Evolutionary conservation across 2,797 vertebrate genomes (phyloP), one percentile per base, ranked within the genome.

Genomic region (Brotula barbata): DNA sequence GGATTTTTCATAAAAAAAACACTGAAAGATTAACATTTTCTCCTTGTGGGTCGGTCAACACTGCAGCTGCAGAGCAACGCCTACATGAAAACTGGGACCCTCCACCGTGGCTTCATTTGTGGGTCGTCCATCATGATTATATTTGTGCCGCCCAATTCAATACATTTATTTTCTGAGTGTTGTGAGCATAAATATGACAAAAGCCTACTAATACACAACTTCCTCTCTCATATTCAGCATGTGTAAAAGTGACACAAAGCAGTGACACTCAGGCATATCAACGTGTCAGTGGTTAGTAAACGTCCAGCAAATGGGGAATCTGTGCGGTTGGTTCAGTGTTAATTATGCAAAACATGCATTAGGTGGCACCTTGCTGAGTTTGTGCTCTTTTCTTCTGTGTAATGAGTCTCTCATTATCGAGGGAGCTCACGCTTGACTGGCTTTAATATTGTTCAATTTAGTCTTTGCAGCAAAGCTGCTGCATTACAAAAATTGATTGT

Each of bases 341-440:
- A 64, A 64, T 71, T 56, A 77, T 21, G 34, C 17, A 7, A 15
- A 37, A 20, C 20, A 51, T 51, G 23, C 50, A 53, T 23, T 40
- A 37, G 19, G 1, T 5, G 6, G 34, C 53, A 25, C 39, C 54
- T 56, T 22, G 58, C 58, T 53, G 61, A 68, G 73, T 65, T 66
- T 41, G 39, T 36, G 51, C 54, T 44, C 33, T 9, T 17, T 36
- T 8, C 20, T 10, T 50, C 6, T 68, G 13, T 48, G 56, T 64
- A 22, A 77, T 55, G 44, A 65, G 44, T 28, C 48, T 50, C 23
- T 40, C 48, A 47, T 55, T 64, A 74, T 68, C 58, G 59, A 17
- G 46, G 51, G 49, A 55, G 11, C 40, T 66, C 60, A 54, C n/a
- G 61, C 65, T 49, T 58, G 28, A 62, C 62, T 73, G 59, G 52